Evolutionary conservation across 2,888 invertebrate genomes (phyloP).

Genomic region (Carabus problematicus): DNA sequence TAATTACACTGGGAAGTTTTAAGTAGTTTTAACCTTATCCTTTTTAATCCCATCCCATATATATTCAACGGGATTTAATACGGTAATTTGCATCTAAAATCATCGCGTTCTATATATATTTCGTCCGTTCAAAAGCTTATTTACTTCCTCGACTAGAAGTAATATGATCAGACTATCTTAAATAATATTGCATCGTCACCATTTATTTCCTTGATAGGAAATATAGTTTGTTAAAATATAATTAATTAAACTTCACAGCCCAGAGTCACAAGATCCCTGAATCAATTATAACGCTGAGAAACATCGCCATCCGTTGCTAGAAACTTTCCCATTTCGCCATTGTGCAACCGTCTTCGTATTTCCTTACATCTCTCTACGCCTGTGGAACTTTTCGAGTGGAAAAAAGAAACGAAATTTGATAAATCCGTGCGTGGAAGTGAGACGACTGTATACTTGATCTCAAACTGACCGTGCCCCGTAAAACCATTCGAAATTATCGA

Average conservation of each 20-base stretch:
- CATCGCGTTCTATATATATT: no score
- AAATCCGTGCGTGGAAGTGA: constrained; percentile 31
- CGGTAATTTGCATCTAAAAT: constrained; percentile 26
- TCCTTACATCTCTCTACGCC: constrained; percentile 25
- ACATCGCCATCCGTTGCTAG: constrained; percentile 34
- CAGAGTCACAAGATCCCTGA: constrained; percentile 31
- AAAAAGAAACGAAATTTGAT: constrained; percentile 25
- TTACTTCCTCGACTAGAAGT: no score
- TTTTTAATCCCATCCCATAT: constrained; percentile 38
- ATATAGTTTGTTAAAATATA: constrained; percentile 39
- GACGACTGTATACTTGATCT: constrained; percentile 43
- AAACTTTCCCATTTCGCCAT: constrained; percentile 43
- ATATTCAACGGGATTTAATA: constrained; percentile 38
- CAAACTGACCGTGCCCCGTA: constrained; percentile 56
- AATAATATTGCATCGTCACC: no score
- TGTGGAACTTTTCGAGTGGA: constrained; percentile 19
- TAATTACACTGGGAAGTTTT: constrained; percentile 41
- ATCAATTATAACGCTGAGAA: constrained; percentile 40
- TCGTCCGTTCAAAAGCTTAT: no score
- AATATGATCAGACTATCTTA: no score
- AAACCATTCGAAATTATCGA: constrained; percentile 58
- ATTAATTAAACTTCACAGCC: constrained; percentile 39
- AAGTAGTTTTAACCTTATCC: constrained; percentile 41
- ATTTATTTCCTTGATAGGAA: no score
- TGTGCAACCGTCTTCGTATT: constrained; percentile 43